Base-by-base conservation (phyloP, 2,888 invertebrate species). In the Strigamia crassipes region DNA sequence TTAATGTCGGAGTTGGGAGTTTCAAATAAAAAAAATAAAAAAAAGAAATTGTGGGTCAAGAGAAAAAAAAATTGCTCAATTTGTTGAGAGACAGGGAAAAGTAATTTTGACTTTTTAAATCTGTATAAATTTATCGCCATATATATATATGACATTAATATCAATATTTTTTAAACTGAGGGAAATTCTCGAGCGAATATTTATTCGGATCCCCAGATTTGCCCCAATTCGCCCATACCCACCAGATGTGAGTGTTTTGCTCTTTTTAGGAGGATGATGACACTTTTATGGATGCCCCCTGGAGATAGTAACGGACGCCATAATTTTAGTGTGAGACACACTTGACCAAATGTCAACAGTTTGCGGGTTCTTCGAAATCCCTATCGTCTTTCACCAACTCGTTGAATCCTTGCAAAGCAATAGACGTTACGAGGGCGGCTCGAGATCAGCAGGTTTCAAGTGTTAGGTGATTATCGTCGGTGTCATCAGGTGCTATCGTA, bases 251-350 rank as follows among this genome's bases (percentile, higher is more conserved):
- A 23, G 21, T 23, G 5, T 73, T 15, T 73, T 23, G 27, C 31
- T 18, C 56, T 73, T 23, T n/a, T 73, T 27, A 73, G 31, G 1
- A 31, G 13, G n/a, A 73, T 73, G 73, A 23, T 31, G 73, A 73
- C 73, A 73, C 73, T 73, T 73, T 73, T 73, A 73, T 73, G 73
- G 73, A 73, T 12, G 73, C 73, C 73, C 73, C 73, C 73, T 73
- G n/a, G 73, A 73, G 73, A 73, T 73, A 73, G 73, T 73, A 73
- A 27, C 73, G 73, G 73, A 73, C 73, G 73, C 73, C 13, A 73
- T 73, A 73, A 73, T 73, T 73, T 73, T 31, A 73, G 31, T 12
- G 31, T 31, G 73, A 13, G 23, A 31, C 13, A 31, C 13, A 73
- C 73, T 73, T 73, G 73, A 73, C n/a, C 73, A 27, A 73, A 73